A percentile compares a stretch with the other conserved stretches of the same genome.
These are phyloP conservation scores for Seira ritae DNA, from an alignment of 2,888 invertebrate species.

Conservation along the genomic window DNA sequence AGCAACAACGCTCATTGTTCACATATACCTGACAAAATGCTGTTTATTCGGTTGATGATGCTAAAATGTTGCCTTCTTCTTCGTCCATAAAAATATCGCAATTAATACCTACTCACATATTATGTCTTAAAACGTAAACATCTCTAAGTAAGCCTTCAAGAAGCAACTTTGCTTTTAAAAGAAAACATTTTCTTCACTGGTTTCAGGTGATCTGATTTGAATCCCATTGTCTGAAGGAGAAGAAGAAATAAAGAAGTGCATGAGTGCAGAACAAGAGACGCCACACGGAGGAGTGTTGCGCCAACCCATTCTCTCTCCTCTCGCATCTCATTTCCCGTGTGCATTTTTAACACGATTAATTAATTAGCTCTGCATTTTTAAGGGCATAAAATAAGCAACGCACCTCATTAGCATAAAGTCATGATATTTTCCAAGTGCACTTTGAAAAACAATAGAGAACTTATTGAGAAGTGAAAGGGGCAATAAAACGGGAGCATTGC, in stretches of 20 bases:
- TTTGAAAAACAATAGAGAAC: background rate
- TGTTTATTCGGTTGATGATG: background rate
- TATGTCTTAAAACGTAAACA: too few species aligned
- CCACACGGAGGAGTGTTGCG: slow-evolving; percentile 36
- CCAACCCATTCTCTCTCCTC: too few species aligned
- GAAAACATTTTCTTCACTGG: background rate
- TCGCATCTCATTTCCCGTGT: slow-evolving; percentile 19
- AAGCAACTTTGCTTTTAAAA: background rate
- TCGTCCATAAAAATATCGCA: too few species aligned
- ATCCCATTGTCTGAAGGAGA: slow-evolving; percentile 8
- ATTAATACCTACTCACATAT: background rate
- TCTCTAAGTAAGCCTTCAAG: too few species aligned
- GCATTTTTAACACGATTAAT: slow-evolving; percentile 48
- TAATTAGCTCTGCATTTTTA: background rate
- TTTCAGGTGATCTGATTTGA: slow-evolving; percentile 16
- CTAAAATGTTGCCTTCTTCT: too few species aligned
- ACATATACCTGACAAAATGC: background rate
- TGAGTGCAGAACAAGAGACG: slow-evolving; percentile 53
- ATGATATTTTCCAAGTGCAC: background rate
- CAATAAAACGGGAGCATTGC: slow-evolving; percentile 48
- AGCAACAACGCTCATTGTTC: background rate
- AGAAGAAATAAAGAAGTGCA: slow-evolving; percentile 42
- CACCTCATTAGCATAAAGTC: slow-evolving; percentile 9
- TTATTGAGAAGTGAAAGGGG: slow-evolving; percentile 1
- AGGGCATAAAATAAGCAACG: background rate